Evolutionary conservation across 2,888 invertebrate species (phyloP).

Genomic region (Drosophila mulleri): DNA sequence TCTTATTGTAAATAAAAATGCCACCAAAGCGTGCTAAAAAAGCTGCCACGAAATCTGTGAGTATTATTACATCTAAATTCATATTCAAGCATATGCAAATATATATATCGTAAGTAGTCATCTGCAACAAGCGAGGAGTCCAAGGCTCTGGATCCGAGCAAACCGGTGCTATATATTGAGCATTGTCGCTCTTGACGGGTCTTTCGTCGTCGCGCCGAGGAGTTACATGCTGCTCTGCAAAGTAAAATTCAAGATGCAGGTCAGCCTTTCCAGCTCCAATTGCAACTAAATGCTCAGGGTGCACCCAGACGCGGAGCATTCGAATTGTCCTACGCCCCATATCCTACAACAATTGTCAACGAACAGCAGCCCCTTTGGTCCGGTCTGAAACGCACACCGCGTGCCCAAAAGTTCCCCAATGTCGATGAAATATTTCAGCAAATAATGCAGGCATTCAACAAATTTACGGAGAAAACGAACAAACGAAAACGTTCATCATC

Average conservation of each 20-base stretch:
- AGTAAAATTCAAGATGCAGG: slow-evolving; percentile 59
- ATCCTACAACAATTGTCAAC: slow-evolving; percentile 45
- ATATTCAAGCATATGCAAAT: neutral
- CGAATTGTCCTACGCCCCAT: slow-evolving; percentile 72
- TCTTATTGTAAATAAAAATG: slow-evolving; percentile 11
- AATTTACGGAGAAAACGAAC: neutral
- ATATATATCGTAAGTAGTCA: neutral
- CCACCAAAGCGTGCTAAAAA: slow-evolving; percentile 41
- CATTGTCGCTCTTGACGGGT: slow-evolving; percentile 84
- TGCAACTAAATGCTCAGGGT: slow-evolving; percentile 78
- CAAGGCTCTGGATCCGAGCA: slow-evolving; percentile 35
- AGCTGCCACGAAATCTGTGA: slow-evolving; percentile 20
- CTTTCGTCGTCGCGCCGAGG: slow-evolving; percentile 82
- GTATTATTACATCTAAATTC: neutral
- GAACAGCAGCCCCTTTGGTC: slow-evolving; percentile 78
- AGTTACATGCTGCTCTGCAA: slow-evolving; percentile 73
- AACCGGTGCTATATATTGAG: slow-evolving; percentile 81
- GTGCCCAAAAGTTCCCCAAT: slow-evolving; percentile 82
- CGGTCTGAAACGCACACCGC: slow-evolving; percentile 82
- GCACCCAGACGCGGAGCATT: slow-evolving; percentile 82
- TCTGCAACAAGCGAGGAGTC: slow-evolving; percentile 4
- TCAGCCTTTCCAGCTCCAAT: slow-evolving; percentile 66
- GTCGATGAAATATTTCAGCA: slow-evolving; percentile 47
- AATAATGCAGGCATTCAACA: slow-evolving; percentile 26
- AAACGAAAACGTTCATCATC: slow-evolving; percentile 34